These are phyloP conservation scores for Zaprionus nigranus DNA, from an alignment of 1,140 invertebrate species.

Conservation along the genomic window DNA sequence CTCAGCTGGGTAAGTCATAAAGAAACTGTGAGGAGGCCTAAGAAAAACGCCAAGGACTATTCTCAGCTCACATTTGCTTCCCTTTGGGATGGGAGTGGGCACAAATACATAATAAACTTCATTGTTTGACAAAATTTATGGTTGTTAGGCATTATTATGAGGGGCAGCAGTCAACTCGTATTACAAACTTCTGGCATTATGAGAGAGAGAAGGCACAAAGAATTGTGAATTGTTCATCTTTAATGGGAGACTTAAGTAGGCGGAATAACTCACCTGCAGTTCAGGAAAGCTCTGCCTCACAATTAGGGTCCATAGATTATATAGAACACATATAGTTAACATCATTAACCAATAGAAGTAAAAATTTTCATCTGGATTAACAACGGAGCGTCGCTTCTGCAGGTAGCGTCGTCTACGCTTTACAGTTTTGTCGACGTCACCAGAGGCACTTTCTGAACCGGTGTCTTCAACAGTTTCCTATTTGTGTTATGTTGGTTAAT, in stretches of 20 bases:
- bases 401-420: conserved; percentile 88
- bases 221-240: conserved; percentile 27
- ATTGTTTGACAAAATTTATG: conserved; percentile 51
- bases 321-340: conserved; percentile 94
- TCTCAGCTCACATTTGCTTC: conserved; percentile 10
- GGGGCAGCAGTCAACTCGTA: conserved; percentile 47
- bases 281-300: conserved; percentile 97
- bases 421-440: conserved; percentile 86
- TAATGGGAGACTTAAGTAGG: neutral
- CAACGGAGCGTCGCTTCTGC: conserved; percentile 92
- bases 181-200: conserved; percentile 57
- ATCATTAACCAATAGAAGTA: conserved; percentile 98
- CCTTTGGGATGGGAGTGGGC: neutral
- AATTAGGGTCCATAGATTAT: conserved; percentile 98
- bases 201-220: conserved; percentile 56
- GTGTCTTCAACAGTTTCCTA: conserved; percentile 87
- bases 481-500: neutral
- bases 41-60: conserved; percentile 10
- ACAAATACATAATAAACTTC: conserved; percentile 49
- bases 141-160: conserved; percentile 45
- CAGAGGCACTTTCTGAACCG: conserved; percentile 88
- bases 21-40: neutral
- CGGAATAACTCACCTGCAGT: conserved; percentile 87
- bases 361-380: conserved; percentile 97
- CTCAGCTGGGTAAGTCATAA: neutral